These are phyloP conservation scores for Andrena marginata DNA, from an alignment of 2,888 invertebrate species.

Conservation along the genomic window DNA sequence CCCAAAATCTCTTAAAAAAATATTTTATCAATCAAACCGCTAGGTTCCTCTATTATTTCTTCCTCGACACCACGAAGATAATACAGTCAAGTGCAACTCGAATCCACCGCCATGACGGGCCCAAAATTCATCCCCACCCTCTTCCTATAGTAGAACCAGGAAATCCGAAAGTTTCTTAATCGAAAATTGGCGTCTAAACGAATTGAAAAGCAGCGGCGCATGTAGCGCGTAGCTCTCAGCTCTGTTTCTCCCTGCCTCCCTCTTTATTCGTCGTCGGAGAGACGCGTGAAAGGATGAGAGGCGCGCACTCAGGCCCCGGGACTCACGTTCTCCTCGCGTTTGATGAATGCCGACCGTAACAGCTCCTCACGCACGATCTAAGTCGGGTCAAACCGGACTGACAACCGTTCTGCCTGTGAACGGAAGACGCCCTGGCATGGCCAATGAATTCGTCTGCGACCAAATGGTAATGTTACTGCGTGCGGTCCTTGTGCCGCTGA, in stretches of 20 bases:
- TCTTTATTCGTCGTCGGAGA: background rate
- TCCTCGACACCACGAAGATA: background rate
- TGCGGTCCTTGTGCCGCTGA: conserved; percentile 79
- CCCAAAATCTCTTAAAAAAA: no score
- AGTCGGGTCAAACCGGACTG: conserved; percentile 76
- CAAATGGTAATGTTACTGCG: conserved; percentile 82
- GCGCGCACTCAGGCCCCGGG: conserved; percentile 16
- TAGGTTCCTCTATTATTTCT: background rate
- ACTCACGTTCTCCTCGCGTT: conserved; percentile 55
- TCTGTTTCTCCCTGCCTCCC: background rate
- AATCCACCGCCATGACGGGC: background rate
- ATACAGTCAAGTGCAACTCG: background rate
- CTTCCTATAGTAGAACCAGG: no score
- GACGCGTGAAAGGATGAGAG: conserved; percentile 31
- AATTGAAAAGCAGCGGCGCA: conserved; percentile 14
- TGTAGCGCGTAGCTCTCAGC: background rate
- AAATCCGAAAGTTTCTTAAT: background rate
- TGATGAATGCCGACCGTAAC: conserved; percentile 70
- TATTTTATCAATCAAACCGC: no score
- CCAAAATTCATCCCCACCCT: background rate
- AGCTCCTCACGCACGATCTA: conserved; percentile 72
- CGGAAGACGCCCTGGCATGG: conserved; percentile 80
- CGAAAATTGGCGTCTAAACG: conserved; percentile 13
- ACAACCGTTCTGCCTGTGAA: conserved; percentile 83
- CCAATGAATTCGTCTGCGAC: conserved; percentile 83